Evolutionary conservation across 2,113 vertebrate genomes (phyloP), one percentile per base, ranked within the genome.

Genomic region (Phalacrocorax brasilianus): DNA sequence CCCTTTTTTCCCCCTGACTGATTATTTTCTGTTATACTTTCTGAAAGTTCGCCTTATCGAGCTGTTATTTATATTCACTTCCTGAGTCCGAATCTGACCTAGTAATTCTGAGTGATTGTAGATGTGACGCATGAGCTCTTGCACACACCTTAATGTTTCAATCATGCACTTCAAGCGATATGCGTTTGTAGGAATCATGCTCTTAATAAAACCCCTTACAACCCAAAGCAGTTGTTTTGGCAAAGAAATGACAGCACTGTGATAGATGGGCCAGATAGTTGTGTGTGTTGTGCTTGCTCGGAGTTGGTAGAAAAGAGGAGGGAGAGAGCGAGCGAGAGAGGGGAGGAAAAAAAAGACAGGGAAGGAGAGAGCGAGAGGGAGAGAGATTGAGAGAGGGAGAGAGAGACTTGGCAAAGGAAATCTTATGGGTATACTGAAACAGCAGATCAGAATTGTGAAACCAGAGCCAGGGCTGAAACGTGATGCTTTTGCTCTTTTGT

Each of bases 401-500:
- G 95, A 96, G 97, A 93, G 95, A 97, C 96, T 97, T 96, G 98
- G 97, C 97, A 98, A 87, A 93, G 94, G 94, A 94, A 96, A 96
- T 97, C 96, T 97, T 97, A 94, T 84, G 97, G 95, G 96, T 97
- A 96, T 94, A 96, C 97, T 95, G 97, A 97, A 98, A 97, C 97
- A 82, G 98, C 97, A 96, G 97, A 98, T 95, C 97, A 94, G 97
- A 96, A 98, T 98, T 96, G 97, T 98, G 97, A 98, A 97, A 98
- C 98, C 81, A 95, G 97, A 98, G 97, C 96, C 94, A 96, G 97
- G 97, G 97, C 97, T 98, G 98, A 98, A 98, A 97, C 98, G 98
- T 96, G 97, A 98, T 97, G 97, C 96, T 98, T 97, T 97, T 96
- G 88, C 94, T 97, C 96, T 97, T 97, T 94, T 95, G 92, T 95